phyloP scores from a whole-genome alignment of 2,113 vertebrate genomes.

The Eudorcas thomsonii region DNA sequence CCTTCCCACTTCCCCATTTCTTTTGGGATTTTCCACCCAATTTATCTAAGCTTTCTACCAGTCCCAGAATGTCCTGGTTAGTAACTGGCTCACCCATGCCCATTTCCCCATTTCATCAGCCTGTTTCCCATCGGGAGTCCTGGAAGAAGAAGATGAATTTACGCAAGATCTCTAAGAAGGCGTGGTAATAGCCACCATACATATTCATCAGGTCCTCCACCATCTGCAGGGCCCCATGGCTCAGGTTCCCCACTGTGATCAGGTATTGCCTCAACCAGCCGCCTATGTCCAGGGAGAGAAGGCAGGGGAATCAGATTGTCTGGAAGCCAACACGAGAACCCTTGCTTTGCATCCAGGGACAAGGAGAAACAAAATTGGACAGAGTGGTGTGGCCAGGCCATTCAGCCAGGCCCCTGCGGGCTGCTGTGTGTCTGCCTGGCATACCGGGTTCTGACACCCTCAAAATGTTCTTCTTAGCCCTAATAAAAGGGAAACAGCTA shows the following conservation, averaged over 20 bases:
- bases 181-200: constrained; percentile 28
- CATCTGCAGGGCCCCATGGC: constrained; percentile 50
- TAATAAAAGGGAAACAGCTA: neutral
- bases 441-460: neutral
- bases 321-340: neutral
- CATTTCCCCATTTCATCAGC: neutral
- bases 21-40: neutral
- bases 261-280: constrained; percentile 48
- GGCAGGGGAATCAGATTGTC: neutral
- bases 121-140: neutral
- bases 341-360: too few species aligned
- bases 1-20: neutral
- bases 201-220: constrained; percentile 44
- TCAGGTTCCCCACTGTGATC: constrained; percentile 60
- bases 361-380: neutral
- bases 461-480: neutral
- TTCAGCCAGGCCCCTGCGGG: neutral
- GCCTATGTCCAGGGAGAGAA: neutral
- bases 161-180: constrained; percentile 55
- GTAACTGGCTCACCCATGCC: neutral
- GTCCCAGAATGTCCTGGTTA: neutral
- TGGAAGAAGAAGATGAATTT: neutral
- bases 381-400: neutral
- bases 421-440: neutral
- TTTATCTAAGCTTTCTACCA: neutral